Evolutionary conservation across 2,113 vertebrate species (phyloP).

Genomic region (Steatornis caripensis): DNA sequence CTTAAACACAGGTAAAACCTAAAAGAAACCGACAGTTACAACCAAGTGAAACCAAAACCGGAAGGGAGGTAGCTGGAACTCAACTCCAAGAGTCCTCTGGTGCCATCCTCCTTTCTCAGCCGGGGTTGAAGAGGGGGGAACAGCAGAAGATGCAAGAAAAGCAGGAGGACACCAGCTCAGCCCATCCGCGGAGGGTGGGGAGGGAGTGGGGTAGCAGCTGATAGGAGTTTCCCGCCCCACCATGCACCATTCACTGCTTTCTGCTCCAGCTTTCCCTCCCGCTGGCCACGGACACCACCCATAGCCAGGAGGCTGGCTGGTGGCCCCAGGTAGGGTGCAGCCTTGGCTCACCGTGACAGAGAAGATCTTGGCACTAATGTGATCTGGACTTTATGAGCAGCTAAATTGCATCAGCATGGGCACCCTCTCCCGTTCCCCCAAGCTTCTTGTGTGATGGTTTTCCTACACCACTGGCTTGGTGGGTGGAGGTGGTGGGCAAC

Average conservation of each 20-base stretch:
- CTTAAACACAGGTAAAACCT: conserved; percentile 81
- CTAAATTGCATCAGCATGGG: background rate
- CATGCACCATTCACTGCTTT: background rate
- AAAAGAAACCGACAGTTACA: conserved; percentile 79
- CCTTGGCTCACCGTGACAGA: background rate
- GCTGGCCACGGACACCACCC: background rate
- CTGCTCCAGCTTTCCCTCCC: conserved; percentile 1
- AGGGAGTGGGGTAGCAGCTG: conserved; percentile 47
- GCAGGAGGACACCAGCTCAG: conserved; percentile 60
- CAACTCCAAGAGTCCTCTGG: conserved; percentile 68
- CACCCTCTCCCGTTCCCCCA: background rate
- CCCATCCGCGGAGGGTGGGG: background rate
- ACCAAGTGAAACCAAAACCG: conserved; percentile 76
- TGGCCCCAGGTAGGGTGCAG: background rate
- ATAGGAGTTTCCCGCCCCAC: conserved; percentile 40
- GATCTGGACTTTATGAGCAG: conserved; percentile 24
- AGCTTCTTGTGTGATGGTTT: background rate
- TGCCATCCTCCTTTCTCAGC: conserved; percentile 53
- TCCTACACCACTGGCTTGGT: accelerated
- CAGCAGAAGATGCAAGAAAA: conserved; percentile 47
- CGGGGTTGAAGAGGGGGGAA: background rate
- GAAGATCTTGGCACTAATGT: conserved; percentile 34
- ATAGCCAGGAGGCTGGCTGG: background rate
- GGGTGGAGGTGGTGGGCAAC: background rate
- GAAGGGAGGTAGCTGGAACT: conserved; percentile 80